Percentiles rank a stretch among this genome's conserved stretches.
These are phyloP conservation scores for Polydrusus pterygomalis DNA, from an alignment of 2,888 invertebrate species.

Conservation along the genomic window DNA sequence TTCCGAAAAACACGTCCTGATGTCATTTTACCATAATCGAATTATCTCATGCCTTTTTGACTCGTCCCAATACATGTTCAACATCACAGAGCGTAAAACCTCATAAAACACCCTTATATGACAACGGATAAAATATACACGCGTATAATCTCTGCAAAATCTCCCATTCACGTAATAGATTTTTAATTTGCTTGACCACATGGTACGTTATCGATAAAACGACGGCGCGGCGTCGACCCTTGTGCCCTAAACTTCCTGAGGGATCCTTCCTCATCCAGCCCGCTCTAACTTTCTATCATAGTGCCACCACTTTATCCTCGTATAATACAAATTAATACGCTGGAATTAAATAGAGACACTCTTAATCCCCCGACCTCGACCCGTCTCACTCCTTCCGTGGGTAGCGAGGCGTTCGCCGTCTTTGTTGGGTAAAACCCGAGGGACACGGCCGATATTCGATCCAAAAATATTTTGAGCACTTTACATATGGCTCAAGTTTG, in stretches of 20 bases:
- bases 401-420: constrained; percentile 27
- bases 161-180: constrained; percentile 67
- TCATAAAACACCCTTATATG: constrained; percentile 35
- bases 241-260: constrained; percentile 61
- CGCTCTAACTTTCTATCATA: constrained; percentile 67
- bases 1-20: background rate
- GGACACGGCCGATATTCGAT: constrained; percentile 52
- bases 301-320: constrained; percentile 70
- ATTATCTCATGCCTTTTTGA: constrained; percentile 46
- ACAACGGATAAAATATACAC: constrained; percentile 47
- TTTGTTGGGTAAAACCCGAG: constrained; percentile 33
- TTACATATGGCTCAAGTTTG: constrained; percentile 67
- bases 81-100: constrained; percentile 46
- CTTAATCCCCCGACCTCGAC: constrained; percentile 65
- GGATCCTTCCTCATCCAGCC: constrained; percentile 60
- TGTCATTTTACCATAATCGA: constrained; percentile 20
- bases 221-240: constrained; percentile 20
- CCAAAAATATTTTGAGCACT: constrained; percentile 66
- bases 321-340: constrained; percentile 72
- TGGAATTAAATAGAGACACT: constrained; percentile 70
- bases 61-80: constrained; percentile 40
- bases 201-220: constrained; percentile 64
- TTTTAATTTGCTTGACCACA: constrained; percentile 72
- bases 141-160: constrained; percentile 61
- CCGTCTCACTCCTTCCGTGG: constrained; percentile 44